These are phyloP conservation scores for Cryptus viduatorius DNA, from an alignment of 2,888 invertebrate genomes.

Conservation along the genomic window DNA sequence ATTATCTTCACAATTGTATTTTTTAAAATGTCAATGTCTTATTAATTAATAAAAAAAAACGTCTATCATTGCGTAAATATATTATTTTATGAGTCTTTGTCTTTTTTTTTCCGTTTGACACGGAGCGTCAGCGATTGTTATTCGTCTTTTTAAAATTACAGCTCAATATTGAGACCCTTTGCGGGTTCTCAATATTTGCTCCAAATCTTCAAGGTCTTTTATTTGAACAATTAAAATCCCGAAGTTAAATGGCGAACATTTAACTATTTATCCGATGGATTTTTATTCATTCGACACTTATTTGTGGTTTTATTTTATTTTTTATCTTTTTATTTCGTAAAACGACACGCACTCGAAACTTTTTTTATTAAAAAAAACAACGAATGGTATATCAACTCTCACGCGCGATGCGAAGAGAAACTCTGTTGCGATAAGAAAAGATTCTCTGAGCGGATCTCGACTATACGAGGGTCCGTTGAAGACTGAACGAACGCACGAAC, in stretches of 20 bases:
- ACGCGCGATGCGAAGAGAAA: conserved; percentile 6
- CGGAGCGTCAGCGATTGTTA: conserved; percentile 5
- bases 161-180: conserved; percentile 69
- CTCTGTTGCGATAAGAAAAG: background rate
- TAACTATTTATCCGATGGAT: background rate
- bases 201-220: conserved; percentile 63
- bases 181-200: conserved; percentile 69
- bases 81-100: background rate
- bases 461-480: conserved; percentile 69
- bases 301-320: background rate
- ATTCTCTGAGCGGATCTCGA: conserved; percentile 53
- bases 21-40: background rate
- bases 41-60: background rate
- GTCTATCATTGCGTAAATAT: background rate
- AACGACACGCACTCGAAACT: background rate
- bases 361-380: background rate
- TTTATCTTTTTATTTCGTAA: conserved; percentile 1
- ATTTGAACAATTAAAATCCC: conserved; percentile 36
- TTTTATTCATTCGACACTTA: background rate
- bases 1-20: conserved; percentile 16
- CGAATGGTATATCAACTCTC: background rate
- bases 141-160: conserved; percentile 26
- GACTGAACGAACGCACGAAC: conserved; percentile 67
- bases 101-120: background rate
- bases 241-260: conserved; percentile 34